Percentiles rank a stretch among this genome's conserved stretches.
These are phyloP conservation scores for Lepidurus packardi DNA, from an alignment of 1,140 invertebrate species.

Conservation along the genomic window DNA sequence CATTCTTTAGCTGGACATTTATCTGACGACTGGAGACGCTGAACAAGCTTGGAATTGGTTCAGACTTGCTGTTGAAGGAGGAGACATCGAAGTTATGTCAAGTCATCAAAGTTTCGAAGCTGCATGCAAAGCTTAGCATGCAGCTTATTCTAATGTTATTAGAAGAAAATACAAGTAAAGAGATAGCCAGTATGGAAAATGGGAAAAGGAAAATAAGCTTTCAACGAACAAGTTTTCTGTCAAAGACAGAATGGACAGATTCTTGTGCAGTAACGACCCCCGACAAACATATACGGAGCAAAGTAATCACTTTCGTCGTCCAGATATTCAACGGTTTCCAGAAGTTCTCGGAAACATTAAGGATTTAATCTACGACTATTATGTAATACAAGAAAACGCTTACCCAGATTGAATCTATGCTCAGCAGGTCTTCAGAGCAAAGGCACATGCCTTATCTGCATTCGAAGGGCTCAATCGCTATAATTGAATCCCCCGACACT, in stretches of 20 bases:
- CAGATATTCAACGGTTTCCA: no score
- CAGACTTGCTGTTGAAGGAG: not conserved
- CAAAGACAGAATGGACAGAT: no score
- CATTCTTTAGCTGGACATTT: slow-evolving; percentile 25
- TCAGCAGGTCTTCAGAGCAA: not conserved
- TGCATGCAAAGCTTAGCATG: not conserved
- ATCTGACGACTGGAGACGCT: not conserved
- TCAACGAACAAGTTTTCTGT: no score
- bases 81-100: not conserved
- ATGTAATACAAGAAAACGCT: not conserved
- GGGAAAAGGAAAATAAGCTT: no score
- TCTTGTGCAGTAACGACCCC: not conserved
- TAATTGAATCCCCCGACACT: not conserved
- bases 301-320: no score
- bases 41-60: not conserved
- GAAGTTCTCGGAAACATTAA: not conserved
- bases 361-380: not conserved
- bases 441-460: not conserved
- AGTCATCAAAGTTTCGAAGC: not conserved
- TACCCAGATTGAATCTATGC: not conserved
- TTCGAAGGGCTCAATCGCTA: not conserved
- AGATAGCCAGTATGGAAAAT: no score
- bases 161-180: no score
- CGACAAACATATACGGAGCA: no score
- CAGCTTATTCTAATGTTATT: no score